Base-by-base conservation (phyloP, 1,140 invertebrate genomes). In the Pseudoatta argentina region DNA sequence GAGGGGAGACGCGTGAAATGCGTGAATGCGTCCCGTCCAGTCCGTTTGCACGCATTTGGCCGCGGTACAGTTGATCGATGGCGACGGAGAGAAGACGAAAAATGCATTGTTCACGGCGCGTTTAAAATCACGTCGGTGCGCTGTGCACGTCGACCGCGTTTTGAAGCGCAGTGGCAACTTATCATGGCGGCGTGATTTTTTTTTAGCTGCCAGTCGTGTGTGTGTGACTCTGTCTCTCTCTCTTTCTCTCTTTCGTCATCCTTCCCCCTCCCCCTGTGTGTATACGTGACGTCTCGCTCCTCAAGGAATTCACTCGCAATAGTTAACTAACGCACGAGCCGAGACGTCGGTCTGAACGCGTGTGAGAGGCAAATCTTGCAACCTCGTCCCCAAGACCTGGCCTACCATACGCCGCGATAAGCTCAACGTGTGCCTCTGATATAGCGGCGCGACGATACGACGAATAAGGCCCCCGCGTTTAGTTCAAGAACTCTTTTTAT, bases 161-260 rank as follows among this genome's bases (percentile, higher is more conserved):
- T 89, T 71, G 27, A 86, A 86, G 83, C 63, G 88, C 87, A 82
- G 82, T 76, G 83, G 85, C 86, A 85, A 87, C 71, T 88, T 92
- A 89, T 93, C 90, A 93, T 93, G 92, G 92, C 92, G 92, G 89
- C 92, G 78, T 59, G 67, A 86, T 90, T 91, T 89, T 89, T 78
- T 90, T 88, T 24, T 90, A 64, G 66, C 71, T 85, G 77, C 85
- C 44, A 85, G 79, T 81, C 18, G 73, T 27, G 64, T 67, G 18
- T 21, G 61, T 34, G 3, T 67, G n/a, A n/a, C n/a, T 44, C 34
- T 21, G 8, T 39, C 34, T 21, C 30, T 39, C 66, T 44, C 64
- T 39, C n/a, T 14, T 4, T 6, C 30, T 5, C 64, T 34, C 10
- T 1, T 18, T 39, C 34, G 34, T 6, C 34, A 39, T 39, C 16